Base-by-base conservation (phyloP, 2,888 invertebrate genomes). In the Caenorhabditis sulstoni region DNA sequence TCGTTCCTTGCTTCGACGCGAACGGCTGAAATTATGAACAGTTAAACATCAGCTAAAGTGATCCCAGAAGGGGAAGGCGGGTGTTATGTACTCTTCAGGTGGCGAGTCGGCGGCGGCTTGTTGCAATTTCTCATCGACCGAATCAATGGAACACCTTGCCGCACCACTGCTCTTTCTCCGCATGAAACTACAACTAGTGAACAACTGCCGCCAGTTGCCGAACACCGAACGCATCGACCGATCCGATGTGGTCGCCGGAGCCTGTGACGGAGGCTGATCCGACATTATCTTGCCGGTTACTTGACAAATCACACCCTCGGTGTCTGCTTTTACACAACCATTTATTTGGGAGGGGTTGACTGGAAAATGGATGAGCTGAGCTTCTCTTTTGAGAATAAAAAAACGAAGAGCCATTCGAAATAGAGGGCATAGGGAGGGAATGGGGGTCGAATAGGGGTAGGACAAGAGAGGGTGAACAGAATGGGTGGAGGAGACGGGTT, bases 121-220 rank as follows among this genome's bases (percentile, higher is more conserved):
- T 23, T 45, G 47, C 14, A 49, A n/a, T 55, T 64, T 57, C 20
- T 64, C 52, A 49, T 68, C 71, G 20, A 71, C 14, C 1, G 11
- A 16, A 3, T 35, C 41, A 35, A 55, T 41, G n/a, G n/a, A n/a
- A n/a, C n/a, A n/a, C 57, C 18, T n/a, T 20, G 44, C 57, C 39
- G 49, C 49, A 39, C 85, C 65, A 18, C 80, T 67, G 47, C 81
- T 83, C 59, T 84, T 85, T 23, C 86, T 16, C 45, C 81, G 77
- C 70, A 86, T 84, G 66, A 85, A 84, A 67, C 81, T 83, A 62
- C 85, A 84, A 57, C 84, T 82, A 58, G 76, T 82, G 68, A 86
- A 86, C 45, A 85, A 68, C 47, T 82, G 82, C 16, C 70, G 71
- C 84, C 84, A 86, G 37, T 86, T 81, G 20, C 79, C 80, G 11